phyloP scores from a whole-genome alignment of 1,140 invertebrate species.

The Eupeodes corollae region DNA sequence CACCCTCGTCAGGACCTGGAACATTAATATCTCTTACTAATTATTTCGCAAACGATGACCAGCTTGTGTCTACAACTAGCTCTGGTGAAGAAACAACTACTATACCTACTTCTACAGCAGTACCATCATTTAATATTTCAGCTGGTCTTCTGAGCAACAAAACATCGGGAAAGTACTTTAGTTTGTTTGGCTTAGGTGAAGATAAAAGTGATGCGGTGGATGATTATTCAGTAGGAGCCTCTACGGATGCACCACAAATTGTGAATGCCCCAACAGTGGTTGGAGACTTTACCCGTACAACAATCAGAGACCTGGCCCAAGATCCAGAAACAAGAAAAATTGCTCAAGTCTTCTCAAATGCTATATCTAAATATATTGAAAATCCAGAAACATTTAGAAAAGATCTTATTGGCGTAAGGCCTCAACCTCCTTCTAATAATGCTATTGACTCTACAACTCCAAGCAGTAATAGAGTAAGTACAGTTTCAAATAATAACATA shows the following conservation, averaged over 20 bases:
- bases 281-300: conserved; percentile 29
- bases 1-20: conserved; percentile 58
- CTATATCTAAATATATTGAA: conserved; percentile 65
- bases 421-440: conserved; percentile 19
- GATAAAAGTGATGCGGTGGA: conserved; percentile 6
- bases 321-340: conserved; percentile 60
- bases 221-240: not conserved
- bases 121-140: conserved; percentile 21
- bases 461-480: not conserved
- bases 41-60: conserved; percentile 60
- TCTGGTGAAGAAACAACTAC: conserved; percentile 3
- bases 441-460: not conserved
- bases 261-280: conserved; percentile 20
- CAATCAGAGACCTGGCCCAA: conserved; percentile 35
- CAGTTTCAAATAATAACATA: not conserved
- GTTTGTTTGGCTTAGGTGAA: conserved; percentile 39
- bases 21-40: conserved; percentile 63
- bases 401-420: conserved; percentile 59
- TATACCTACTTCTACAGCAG: too few relatives aligned
- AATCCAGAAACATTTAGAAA: conserved; percentile 67
- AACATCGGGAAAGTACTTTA: conserved; percentile 48
- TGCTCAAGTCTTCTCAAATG: conserved; percentile 70
- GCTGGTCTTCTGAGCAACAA: conserved; percentile 44
- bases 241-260: conserved; percentile 28
- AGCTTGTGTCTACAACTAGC: conserved; percentile 43